Evolutionary conservation across 2,888 invertebrate species (phyloP).

Genomic region (Cecidostiba fungosa): DNA sequence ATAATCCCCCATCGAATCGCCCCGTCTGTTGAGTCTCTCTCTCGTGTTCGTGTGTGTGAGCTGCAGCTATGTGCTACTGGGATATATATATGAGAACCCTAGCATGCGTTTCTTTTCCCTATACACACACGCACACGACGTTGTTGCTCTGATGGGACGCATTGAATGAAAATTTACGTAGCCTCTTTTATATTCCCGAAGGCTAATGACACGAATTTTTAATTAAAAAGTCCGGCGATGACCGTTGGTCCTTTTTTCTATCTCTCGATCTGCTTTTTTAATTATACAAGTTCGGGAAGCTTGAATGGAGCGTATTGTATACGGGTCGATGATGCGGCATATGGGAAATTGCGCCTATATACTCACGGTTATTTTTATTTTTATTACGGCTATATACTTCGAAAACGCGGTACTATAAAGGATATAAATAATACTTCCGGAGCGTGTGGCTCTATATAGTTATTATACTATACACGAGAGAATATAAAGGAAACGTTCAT

Average conservation of each 20-base stretch:
- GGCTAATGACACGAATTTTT: conserved; percentile 47
- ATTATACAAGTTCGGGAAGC: neutral
- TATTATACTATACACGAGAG: neutral
- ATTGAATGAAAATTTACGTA: conserved; percentile 16
- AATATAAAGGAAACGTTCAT: no score
- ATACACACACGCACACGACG: neutral
- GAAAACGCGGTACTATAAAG: no score
- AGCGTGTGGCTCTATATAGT: no score
- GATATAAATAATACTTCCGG: no score
- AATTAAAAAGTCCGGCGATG: conserved; percentile 11
- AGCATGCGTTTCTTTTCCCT: neutral
- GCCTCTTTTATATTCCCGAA: neutral
- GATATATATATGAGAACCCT: neutral
- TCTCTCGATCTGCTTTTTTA: neutral
- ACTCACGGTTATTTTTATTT: neutral
- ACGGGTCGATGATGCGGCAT: neutral
- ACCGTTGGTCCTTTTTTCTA: neutral
- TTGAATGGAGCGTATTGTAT: neutral
- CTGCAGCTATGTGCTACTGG: neutral
- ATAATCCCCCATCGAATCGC: conserved; percentile 56
- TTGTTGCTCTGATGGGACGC: neutral
- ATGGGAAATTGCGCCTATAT: neutral
- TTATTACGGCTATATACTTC: neutral
- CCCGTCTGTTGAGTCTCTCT: conserved; percentile 34
- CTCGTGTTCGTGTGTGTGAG: neutral